Evolutionary conservation across 2,113 vertebrate genomes (phyloP).

Genomic region (Gallinago paraguaiae): DNA sequence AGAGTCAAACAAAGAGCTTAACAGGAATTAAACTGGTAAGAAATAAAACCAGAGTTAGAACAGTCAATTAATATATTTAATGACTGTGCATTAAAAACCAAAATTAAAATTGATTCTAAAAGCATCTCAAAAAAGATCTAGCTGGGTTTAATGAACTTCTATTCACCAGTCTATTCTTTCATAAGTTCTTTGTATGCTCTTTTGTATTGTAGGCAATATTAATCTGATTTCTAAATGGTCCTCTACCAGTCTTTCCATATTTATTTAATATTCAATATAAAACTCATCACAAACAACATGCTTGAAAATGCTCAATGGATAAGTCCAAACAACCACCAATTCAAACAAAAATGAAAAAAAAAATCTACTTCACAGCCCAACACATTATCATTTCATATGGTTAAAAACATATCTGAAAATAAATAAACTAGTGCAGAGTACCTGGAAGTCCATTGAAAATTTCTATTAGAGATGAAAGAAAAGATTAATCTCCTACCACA

Average conservation of each 20-base stretch:
- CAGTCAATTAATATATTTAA: not conserved
- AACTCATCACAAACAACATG: not conserved
- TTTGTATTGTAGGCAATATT: not conserved
- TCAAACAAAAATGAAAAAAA: not conserved
- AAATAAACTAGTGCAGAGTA: not conserved
- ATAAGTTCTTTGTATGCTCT: not conserved
- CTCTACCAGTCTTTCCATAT: not conserved
- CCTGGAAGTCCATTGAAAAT: not conserved
- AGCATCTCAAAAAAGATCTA: not conserved
- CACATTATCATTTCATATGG: not conserved
- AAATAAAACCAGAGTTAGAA: not conserved
- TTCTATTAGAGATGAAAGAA: not conserved
- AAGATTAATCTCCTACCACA: not conserved
- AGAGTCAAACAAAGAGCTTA: not conserved
- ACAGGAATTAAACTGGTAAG: not conserved
- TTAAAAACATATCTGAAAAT: not conserved
- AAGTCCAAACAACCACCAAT: not conserved
- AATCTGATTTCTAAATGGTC: not conserved
- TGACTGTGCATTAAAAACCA: not conserved
- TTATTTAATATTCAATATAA: not conserved
- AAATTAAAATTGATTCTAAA: constrained; percentile 40
- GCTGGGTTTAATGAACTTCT: not conserved
- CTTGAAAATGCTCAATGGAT: not conserved
- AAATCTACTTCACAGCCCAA: not conserved
- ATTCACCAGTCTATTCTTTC: not conserved